phyloP scores from a whole-genome alignment of 2,113 vertebrate genomes.

The Struthidea cinerea region DNA sequence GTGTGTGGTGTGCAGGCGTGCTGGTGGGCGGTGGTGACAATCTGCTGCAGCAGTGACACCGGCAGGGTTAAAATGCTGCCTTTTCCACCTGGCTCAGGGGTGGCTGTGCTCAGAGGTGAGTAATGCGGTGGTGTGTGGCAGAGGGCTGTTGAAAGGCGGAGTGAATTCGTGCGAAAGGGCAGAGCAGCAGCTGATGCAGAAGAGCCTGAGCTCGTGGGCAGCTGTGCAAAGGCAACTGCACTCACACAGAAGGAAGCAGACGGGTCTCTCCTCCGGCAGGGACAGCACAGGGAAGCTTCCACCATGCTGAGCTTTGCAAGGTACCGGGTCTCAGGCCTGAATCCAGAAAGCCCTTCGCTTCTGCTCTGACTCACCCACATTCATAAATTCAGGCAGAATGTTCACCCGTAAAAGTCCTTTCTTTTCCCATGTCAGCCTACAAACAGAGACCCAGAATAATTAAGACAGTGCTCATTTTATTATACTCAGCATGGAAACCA shows the following conservation, averaged over 20 bases:
- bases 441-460: slow-evolving; percentile 39
- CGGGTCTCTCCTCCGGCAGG: accelerated
- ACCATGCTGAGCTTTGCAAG: background rate
- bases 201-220: background rate
- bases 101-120: background rate
- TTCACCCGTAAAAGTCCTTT: background rate
- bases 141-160: background rate
- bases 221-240: background rate
- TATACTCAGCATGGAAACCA: slow-evolving; percentile 55
- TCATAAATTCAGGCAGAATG: background rate
- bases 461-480: slow-evolving; percentile 55
- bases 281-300: background rate
- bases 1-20: background rate
- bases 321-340: background rate
- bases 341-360: background rate
- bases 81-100: background rate
- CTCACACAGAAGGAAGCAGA: background rate
- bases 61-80: accelerated
- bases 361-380: background rate
- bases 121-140: background rate
- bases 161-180: background rate
- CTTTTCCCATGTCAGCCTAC: slow-evolving; percentile 3
- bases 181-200: background rate
- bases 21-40: background rate
- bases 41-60: background rate